Conservation (phyloP, 2,888 invertebrate species). For the Spialia ferax region DNA sequence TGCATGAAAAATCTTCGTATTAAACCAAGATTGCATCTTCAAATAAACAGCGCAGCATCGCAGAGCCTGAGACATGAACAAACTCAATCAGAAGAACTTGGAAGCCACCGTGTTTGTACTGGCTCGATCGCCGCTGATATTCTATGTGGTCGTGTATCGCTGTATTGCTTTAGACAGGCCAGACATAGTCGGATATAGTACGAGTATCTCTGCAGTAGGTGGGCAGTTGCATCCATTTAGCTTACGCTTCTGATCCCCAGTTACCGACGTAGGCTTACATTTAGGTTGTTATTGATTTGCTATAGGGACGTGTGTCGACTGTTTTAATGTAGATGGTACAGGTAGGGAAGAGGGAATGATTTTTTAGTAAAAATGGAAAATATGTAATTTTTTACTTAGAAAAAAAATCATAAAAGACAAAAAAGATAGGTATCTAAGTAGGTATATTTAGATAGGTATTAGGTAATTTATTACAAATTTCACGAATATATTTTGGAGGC, state of each 20-base stretch:
- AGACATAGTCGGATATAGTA: background rate
- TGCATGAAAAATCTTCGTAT: background rate
- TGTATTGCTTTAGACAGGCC: conserved; percentile 4
- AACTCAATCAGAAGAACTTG: conserved; percentile 34
- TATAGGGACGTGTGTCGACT: too few relatives aligned
- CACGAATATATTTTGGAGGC: too few relatives aligned
- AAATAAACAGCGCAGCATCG: background rate
- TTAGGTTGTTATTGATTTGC: background rate
- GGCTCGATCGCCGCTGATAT: conserved; percentile 12
- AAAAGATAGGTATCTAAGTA: too few relatives aligned
- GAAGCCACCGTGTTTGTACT: conserved; percentile 22
- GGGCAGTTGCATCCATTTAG: background rate
- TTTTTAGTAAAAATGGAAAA: too few relatives aligned
- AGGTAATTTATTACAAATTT: too few relatives aligned
- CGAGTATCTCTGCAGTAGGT: background rate
- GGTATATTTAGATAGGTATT: too few relatives aligned
- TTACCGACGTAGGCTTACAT: background rate
- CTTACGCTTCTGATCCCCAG: background rate
- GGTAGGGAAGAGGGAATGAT: too few relatives aligned
- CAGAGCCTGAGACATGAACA: conserved; percentile 14
- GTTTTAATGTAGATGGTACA: too few relatives aligned
- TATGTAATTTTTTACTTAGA: too few relatives aligned
- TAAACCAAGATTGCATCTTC: background rate
- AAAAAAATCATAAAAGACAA: too few relatives aligned
- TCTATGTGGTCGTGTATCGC: conserved; percentile 18